Conservation (phyloP, 37 sponge, comb jelly and placozoan species). For the Halisarca cf. caerulea region DNA sequence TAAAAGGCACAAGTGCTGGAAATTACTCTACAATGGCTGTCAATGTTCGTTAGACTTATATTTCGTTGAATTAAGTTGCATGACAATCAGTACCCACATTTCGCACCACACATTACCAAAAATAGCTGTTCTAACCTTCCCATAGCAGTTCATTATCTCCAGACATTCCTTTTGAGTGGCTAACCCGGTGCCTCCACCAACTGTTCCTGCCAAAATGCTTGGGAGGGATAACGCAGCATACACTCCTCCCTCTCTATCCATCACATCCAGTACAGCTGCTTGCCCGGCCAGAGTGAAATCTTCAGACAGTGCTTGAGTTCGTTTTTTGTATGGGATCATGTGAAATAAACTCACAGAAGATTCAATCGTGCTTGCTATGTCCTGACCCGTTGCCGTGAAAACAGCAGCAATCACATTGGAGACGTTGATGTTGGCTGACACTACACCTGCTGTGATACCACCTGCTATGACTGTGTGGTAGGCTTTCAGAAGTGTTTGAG, state of each 20-base stretch:
- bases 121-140: too few species aligned
- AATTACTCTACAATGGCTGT: too few species aligned
- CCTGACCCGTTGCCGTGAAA: slow-evolving; percentile 83
- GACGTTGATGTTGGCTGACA: slow-evolving; percentile 47
- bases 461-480: not conserved
- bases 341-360: slow-evolving; percentile 31
- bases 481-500: slow-evolving; percentile 19
- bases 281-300: not conserved
- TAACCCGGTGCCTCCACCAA: slow-evolving; percentile 77
- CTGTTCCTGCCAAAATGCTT: slow-evolving; percentile 59
- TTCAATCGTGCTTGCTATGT: slow-evolving; percentile 59
- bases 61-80: too few species aligned
- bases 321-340: slow-evolving; percentile 13
- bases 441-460: not conserved
- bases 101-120: too few species aligned
- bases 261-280: not conserved
- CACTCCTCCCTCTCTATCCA: slow-evolving; percentile 54
- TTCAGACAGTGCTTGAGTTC: not conserved
- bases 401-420: slow-evolving; percentile 57
- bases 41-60: too few species aligned
- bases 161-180: slow-evolving; percentile 85
- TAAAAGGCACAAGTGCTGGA: too few species aligned
- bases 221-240: slow-evolving; percentile 61
- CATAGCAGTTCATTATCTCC: slow-evolving; percentile 74
- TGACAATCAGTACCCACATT: too few species aligned